Base-by-base conservation (phyloP, 2,797 vertebrate genomes). In the Valencia hispanica region DNA sequence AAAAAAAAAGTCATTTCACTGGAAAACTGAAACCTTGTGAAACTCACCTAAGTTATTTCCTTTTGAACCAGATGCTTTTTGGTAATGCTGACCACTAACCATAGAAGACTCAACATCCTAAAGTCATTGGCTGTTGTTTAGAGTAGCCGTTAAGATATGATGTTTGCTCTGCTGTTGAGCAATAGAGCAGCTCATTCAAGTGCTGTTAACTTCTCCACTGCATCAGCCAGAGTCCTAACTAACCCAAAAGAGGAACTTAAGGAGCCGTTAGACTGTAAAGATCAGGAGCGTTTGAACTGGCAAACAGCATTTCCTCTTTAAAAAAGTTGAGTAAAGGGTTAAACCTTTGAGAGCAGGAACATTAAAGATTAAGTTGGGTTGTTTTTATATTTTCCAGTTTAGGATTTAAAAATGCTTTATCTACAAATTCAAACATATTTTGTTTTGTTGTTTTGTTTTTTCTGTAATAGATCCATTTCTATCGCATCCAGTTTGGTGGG, bases 401-500 rank as follows among this genome's bases (percentile, higher is more conserved):
- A 36, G 36, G 61, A 63, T 63, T 66, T 14, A 22, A n/a, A 66
- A 1, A 66, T 41, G 22, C 22, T 25, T 50, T 43, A 53, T 22
- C 66, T 25, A 25, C 17, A 48, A 57, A n/a, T 34, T 51, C 2
- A 75, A 36, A 27, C 0, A 25, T 6, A 50, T 4, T 0, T 0
- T 7, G 0, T 48, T n/a, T 20, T 57, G 25, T 36, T 45, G 57
- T n/a, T 39, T 11, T 43, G 53, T 32, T 59, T 32, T 32, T 59
- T 25, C 55, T 5, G 53, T 45, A 34, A 17, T 73, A 99, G 98
- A 70, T 99, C 97, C 0, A 96, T 99, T 93, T 99, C 98, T 2
- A 99, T 99, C 59, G 97, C 98, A 66, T 97, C 98, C 2, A 99
- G 97, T 92, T 95, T 99, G 82, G 98, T 99, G 83, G 98, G 98